Evolutionary conservation across 2,888 invertebrate species (phyloP).

Genomic region (Drosophila prostipennis): DNA sequence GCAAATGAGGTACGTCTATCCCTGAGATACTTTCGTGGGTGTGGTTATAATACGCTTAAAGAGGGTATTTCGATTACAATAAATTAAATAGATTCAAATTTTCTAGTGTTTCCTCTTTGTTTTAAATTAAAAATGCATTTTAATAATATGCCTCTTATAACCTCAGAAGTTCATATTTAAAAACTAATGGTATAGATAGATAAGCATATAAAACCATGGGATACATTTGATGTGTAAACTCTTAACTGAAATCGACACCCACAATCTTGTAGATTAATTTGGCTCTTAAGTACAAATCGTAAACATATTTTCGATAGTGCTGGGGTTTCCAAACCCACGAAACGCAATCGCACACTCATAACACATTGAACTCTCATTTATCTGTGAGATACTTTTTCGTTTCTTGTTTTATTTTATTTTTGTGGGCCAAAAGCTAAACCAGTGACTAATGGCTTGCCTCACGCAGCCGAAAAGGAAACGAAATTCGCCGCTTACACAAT

Average conservation of each 20-base stretch:
- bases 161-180: no score
- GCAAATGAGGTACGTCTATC: not conserved
- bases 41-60: not conserved
- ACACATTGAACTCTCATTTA: slow-evolving; percentile 33
- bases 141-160: no score
- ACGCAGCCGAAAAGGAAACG: slow-evolving; percentile 46
- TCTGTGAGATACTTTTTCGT: slow-evolving; percentile 20
- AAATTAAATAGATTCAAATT: no score
- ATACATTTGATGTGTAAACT: no score
- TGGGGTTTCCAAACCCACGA: not conserved
- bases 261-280: not conserved
- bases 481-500: slow-evolving; percentile 43
- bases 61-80: not conserved
- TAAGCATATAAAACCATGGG: no score
- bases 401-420: slow-evolving; percentile 8
- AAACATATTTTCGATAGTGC: slow-evolving; percentile 4
- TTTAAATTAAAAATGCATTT: no score
- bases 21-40: slow-evolving; percentile 8
- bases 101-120: no score
- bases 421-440: slow-evolving; percentile 10
- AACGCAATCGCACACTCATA: slow-evolving; percentile 4
- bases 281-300: not conserved
- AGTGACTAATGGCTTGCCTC: slow-evolving; percentile 63
- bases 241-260: no score
- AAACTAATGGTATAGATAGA: no score